A percentile compares a stretch with the other conserved stretches of the same genome.
phyloP scores from a whole-genome alignment of 2,888 invertebrate genomes.

The Sarcophaga subvicina region DNA sequence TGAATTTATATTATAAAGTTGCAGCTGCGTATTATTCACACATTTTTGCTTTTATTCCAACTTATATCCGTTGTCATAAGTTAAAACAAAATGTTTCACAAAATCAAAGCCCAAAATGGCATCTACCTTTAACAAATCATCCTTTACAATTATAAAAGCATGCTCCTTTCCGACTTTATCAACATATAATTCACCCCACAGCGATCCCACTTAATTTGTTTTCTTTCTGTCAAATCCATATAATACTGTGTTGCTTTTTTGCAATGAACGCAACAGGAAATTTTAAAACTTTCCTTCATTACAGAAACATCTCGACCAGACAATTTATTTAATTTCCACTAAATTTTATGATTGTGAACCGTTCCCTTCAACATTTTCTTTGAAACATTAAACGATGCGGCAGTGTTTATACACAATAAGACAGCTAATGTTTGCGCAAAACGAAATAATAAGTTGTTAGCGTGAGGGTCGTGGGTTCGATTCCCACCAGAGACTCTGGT shows the following conservation, averaged over 20 bases:
- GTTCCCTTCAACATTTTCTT: not conserved
- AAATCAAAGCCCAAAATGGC: no score
- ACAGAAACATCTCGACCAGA: not conserved
- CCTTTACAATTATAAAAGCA: not conserved
- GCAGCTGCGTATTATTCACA: not conserved
- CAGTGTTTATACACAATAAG: no score
- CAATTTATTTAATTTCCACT: not conserved
- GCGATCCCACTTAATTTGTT: not conserved
- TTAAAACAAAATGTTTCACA: not conserved
- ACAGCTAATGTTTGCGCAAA: no score
- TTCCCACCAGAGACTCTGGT: no score
- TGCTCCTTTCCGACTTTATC: not conserved
- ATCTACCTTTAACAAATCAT: not conserved
- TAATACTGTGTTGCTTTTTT: not conserved
- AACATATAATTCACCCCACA: not conserved
- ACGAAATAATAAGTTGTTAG: no score
- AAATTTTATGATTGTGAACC: not conserved
- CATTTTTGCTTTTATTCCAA: constrained; percentile 1
- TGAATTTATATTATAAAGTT: constrained; percentile 21
- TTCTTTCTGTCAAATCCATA: not conserved
- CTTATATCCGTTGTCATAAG: not conserved
- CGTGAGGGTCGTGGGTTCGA: no score
- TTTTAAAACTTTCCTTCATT: not conserved
- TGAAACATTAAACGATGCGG: no score
- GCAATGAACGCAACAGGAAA: not conserved